phyloP scores from a whole-genome alignment of 1,140 invertebrate species.

The Teleogryllus occipitalis region DNA sequence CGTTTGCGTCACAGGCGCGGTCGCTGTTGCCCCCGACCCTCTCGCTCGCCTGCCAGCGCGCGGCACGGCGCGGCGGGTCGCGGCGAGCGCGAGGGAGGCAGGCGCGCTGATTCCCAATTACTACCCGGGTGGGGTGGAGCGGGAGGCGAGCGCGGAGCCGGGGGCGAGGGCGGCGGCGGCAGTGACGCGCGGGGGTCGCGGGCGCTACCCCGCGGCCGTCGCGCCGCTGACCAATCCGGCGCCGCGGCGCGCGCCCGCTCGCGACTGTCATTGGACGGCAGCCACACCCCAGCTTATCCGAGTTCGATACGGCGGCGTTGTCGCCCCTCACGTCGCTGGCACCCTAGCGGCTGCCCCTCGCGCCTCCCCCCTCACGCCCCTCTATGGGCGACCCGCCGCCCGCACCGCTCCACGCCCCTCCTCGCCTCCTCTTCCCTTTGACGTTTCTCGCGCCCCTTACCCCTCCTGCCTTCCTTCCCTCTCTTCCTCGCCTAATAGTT shows the following conservation, averaged over 20 bases:
- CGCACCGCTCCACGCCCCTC: background rate
- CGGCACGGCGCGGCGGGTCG: background rate
- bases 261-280: background rate
- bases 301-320: background rate
- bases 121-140: background rate
- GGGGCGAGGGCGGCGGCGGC: too few species aligned
- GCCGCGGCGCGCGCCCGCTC: background rate
- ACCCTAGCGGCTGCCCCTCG: background rate
- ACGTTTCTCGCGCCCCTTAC: background rate
- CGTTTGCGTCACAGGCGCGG: background rate
- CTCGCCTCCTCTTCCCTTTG: background rate
- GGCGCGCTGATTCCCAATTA: constrained; percentile 3
- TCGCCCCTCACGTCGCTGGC: background rate
- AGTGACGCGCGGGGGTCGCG: background rate
- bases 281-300: background rate
- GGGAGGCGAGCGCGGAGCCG: background rate
- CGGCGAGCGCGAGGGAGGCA: background rate
- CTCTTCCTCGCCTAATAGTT: background rate
- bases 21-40: too few species aligned
- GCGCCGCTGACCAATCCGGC: background rate
- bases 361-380: too few species aligned
- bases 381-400: background rate
- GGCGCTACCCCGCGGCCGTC: too few species aligned
- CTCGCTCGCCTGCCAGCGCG: too few species aligned
- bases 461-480: background rate